Evolutionary conservation across 2,888 invertebrate species (phyloP).

Genomic region (Osedax frankpressi): DNA sequence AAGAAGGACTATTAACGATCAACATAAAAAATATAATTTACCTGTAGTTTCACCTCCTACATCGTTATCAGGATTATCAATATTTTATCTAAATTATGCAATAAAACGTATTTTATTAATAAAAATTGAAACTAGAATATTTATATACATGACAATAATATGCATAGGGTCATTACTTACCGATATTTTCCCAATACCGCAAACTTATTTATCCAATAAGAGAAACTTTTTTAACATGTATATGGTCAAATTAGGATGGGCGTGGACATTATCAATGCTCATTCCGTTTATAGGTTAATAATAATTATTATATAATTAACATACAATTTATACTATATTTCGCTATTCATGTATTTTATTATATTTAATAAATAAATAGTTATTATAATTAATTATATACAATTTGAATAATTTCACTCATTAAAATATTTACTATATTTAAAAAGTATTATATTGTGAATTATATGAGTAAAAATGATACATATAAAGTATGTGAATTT

Average conservation of each 20-base stretch:
- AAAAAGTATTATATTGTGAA: too few species aligned
- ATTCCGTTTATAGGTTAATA: conserved; percentile 57
- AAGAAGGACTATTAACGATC: too few species aligned
- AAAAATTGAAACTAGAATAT: not conserved
- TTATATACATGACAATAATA: not conserved
- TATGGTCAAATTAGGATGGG: conserved; percentile 94
- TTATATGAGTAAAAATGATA: too few species aligned
- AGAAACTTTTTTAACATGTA: conserved; percentile 79
- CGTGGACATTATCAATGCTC: conserved; percentile 73
- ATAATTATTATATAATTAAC: too few species aligned
- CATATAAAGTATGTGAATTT: too few species aligned
- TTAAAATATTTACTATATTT: too few species aligned
- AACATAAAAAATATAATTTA: too few species aligned
- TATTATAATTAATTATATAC: too few species aligned
- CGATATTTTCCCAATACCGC: conserved; percentile 64
- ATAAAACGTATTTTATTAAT: not conserved
- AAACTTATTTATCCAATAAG: conserved; percentile 73
- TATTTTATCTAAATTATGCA: not conserved
- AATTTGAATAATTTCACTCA: too few species aligned
- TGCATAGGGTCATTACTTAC: conserved; percentile 61
- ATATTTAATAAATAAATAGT: too few species aligned
- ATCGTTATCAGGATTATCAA: not conserved
- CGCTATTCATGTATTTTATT: too few species aligned
- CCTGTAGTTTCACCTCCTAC: not conserved
- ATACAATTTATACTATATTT: too few species aligned